These are phyloP conservation scores for Echiichthys vipera DNA, from an alignment of 2,797 vertebrate species.

Conservation along the genomic window DNA sequence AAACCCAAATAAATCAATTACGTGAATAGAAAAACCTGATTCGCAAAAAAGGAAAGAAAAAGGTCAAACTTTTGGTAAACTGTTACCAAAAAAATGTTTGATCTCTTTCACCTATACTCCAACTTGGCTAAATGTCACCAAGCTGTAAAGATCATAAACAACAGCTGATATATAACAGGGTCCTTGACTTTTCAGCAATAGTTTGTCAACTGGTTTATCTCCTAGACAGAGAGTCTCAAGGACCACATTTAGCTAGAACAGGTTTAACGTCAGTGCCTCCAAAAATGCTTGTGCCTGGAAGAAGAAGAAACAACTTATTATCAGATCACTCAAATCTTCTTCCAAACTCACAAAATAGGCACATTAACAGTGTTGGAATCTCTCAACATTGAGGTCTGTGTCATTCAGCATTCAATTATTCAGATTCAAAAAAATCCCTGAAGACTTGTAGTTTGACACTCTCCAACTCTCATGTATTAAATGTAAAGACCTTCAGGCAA, in stretches of 20 bases:
- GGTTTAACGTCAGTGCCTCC: neutral
- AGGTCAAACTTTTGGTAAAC: too few relatives aligned
- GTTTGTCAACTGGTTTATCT: neutral
- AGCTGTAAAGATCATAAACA: too few relatives aligned
- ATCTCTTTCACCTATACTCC: neutral
- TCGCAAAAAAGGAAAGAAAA: too few relatives aligned
- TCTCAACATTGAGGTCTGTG: neutral
- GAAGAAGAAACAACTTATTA: conserved; percentile 11
- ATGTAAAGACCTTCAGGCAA: too few relatives aligned
- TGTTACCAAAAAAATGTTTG: neutral
- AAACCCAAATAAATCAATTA: too few relatives aligned
- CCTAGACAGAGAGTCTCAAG: conserved; percentile 5
- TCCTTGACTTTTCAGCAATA: neutral
- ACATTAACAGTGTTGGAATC: neutral
- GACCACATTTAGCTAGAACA: neutral
- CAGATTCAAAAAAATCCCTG: too few relatives aligned
- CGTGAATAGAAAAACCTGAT: too few relatives aligned
- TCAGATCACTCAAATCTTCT: neutral
- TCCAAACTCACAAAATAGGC: neutral
- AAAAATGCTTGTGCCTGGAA: neutral
- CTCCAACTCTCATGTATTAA: too few relatives aligned
- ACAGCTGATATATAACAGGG: conserved; percentile 7
- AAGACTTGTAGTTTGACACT: too few relatives aligned
- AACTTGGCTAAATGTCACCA: neutral
- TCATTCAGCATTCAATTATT: too few relatives aligned